Percentiles rank a stretch among this genome's conserved stretches.
Evolutionary conservation across 2,797 vertebrate species (phyloP).

Genomic region (Sebastes jordani): DNA sequence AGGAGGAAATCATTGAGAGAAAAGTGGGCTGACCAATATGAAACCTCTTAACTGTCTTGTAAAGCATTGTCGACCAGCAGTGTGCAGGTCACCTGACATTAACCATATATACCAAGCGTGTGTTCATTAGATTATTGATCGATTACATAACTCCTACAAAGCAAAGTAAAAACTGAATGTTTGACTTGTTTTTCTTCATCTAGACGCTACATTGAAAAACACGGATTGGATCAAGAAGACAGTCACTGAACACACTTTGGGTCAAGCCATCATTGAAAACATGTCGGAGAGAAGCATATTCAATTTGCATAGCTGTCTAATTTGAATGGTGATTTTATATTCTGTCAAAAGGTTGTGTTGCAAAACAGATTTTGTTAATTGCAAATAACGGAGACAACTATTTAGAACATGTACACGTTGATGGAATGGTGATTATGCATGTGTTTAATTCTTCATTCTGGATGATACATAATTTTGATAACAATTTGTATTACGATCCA

Average conservation of each 20-base stretch:
- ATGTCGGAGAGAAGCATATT: constrained; percentile 59
- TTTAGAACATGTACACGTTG: constrained; percentile 74
- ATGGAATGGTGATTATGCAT: constrained; percentile 84
- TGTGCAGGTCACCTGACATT: background rate
- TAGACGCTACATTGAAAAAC: constrained; percentile 85
- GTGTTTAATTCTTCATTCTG: constrained; percentile 84
- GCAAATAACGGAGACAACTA: constrained; percentile 43
- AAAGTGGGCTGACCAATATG: background rate
- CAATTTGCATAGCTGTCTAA: constrained; percentile 61
- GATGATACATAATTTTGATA: constrained; percentile 87
- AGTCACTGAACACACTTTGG: constrained; percentile 66
- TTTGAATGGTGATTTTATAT: constrained; percentile 70
- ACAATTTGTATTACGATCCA: constrained; percentile 85
- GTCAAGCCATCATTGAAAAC: constrained; percentile 60
- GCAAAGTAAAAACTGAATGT: background rate
- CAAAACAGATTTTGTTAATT: constrained; percentile 60
- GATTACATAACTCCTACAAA: background rate
- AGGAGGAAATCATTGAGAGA: background rate
- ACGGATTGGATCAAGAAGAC: constrained; percentile 78
- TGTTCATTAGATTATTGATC: background rate
- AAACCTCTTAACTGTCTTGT: background rate
- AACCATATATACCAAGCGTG: background rate
- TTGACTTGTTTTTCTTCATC: constrained; percentile 13
- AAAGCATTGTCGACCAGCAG: background rate
- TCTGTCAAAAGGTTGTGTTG: constrained; percentile 60